Conservation (phyloP, 2,797 vertebrate genomes). For the Chiroxiphia lanceolata region DNA sequence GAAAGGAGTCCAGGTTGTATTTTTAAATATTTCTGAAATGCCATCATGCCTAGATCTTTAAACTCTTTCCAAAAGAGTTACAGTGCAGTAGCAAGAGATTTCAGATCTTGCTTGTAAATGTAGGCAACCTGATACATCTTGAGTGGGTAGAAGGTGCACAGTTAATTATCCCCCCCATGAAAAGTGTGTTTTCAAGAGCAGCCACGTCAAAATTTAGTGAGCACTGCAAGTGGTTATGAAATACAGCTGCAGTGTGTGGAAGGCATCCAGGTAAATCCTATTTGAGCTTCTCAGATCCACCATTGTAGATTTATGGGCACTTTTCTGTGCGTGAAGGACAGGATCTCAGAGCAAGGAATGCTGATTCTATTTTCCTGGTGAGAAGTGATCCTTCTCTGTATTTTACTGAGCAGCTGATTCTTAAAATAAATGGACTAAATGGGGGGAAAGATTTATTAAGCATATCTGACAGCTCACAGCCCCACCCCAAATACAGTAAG, state of each 20-base stretch:
- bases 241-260: slow-evolving; percentile 48
- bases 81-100: background rate
- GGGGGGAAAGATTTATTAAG: slow-evolving; percentile 4
- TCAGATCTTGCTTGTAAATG: background rate
- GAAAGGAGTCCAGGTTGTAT: background rate
- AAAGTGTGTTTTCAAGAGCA: slow-evolving; percentile 32
- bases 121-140: background rate
- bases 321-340: slow-evolving; percentile 43
- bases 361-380: slow-evolving; percentile 34
- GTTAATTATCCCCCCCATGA: background rate
- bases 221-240: slow-evolving; percentile 53
- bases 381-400: slow-evolving; percentile 28
- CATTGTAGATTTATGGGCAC: slow-evolving; percentile 45
- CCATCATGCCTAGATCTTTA: background rate
- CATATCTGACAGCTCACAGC: background rate
- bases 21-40: background rate
- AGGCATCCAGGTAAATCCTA: slow-evolving; percentile 60
- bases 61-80: background rate
- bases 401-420: slow-evolving; percentile 11
- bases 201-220: slow-evolving; percentile 28
- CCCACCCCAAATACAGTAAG: background rate
- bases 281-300: slow-evolving; percentile 48
- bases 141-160: background rate
- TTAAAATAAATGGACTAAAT: slow-evolving; percentile 36
- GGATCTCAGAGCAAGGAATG: slow-evolving; percentile 24